These are phyloP conservation scores for Pegea sp. DNA, from an alignment of 23 tunicate genomes.

Conservation along the genomic window DNA sequence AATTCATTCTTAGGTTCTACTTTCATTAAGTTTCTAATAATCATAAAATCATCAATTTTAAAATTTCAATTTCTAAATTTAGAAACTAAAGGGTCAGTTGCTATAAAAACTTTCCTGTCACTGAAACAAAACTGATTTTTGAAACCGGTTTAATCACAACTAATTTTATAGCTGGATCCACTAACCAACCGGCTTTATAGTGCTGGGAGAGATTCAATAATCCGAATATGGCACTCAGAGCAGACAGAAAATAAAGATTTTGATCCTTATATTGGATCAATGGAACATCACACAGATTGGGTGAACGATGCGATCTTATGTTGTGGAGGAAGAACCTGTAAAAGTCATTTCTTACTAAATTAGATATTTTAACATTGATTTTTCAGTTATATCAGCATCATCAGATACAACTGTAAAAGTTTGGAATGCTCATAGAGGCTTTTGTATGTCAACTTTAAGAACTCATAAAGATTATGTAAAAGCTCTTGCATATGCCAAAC, in stretches of 20 bases:
- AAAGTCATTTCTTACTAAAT: background rate
- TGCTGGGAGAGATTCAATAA: constrained; percentile 94
- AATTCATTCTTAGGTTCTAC: background rate
- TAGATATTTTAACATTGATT: background rate
- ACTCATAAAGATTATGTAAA: constrained; percentile 97
- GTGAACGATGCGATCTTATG: constrained; percentile 91
- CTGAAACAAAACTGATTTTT: background rate
- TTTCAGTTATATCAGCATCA: constrained; percentile 77
- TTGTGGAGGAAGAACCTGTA: constrained; percentile 53
- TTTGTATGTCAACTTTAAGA: constrained; percentile 85
- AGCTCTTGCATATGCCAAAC: constrained; percentile 72
- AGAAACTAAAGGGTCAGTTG: background rate
- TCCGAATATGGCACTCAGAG: constrained; percentile 61
- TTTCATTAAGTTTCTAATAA: background rate
- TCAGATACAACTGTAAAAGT: constrained; percentile 92
- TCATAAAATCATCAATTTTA: background rate
- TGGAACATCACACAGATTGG: constrained; percentile 99
- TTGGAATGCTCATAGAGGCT: constrained; percentile 85
- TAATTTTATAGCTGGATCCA: constrained; percentile 19
- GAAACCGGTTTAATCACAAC: background rate
- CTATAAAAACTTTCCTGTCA: background rate
- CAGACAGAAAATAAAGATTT: background rate
- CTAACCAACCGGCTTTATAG: constrained; percentile 36
- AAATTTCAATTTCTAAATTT: background rate
- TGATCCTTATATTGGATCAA: constrained; percentile 43